Evolutionary conservation across 2,113 vertebrate genomes (phyloP), one percentile per base, ranked within the genome.

Genomic region (Sterrhoptilus dennistouni): DNA sequence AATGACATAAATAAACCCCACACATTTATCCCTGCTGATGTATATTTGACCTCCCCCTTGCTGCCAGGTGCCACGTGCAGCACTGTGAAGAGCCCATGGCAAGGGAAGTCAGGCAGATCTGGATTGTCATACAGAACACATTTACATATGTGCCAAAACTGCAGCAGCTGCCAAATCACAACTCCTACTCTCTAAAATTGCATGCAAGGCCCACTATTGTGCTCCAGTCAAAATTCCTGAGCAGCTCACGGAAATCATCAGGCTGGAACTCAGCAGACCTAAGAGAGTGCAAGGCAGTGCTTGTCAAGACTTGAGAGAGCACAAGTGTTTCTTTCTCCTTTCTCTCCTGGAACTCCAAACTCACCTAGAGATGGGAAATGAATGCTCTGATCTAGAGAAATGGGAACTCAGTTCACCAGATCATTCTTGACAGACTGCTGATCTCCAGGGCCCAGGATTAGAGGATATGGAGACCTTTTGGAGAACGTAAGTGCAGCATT

Each of bases 171-270:
- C 82, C 94, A 96, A 87, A 89, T 76, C 90, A 75, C 40, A 91
- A 87, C 95, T 93, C 90, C 90, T 29, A 94, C 90, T 87, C 90
- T 40, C 90, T 61, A 20, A 87, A 92, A 95, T 12, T 31, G 44
- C 24, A 72, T 83, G 82, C 85, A 92, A 95, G 82, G 71, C 82
- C 66, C 65, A 28, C 85, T 52, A 52, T 23, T 91, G 88, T 79
- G 90, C 74, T 90, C 57, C 78, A 94, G 81, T 91, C 63, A 83
- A 60, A 84, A 94, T 69, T 65, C 50, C 84, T 71, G 56, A 91
- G 63, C 66, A 60, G 33, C 38, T 90, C 40, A 9, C 0, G 0
- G 63, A 38, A 57, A 87, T 76, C 70, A 90, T 31, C 22, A n/a
- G 36, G 78, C 44, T 45, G 70, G 57, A 83, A 74, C 29, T 24